phyloP scores from a whole-genome alignment of 1,140 invertebrate genomes.

The Nylanderia fulva region DNA sequence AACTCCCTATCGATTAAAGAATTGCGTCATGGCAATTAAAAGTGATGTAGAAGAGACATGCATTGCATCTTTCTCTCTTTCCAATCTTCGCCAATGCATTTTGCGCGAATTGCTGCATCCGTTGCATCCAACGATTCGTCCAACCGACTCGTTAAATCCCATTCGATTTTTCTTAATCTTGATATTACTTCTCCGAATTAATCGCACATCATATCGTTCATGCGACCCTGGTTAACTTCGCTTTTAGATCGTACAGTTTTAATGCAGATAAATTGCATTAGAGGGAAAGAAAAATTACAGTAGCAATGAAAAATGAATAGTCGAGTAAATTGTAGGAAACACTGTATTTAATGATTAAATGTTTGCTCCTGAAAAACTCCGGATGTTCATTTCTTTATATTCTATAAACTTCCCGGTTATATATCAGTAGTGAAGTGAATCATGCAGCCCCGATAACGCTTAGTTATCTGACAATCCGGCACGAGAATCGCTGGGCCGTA shows the following conservation, averaged over 20 bases:
- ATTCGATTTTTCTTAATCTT: not conserved
- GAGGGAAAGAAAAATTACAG: not conserved
- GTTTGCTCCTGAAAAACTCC: not conserved
- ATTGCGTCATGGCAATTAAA: constrained; percentile 41
- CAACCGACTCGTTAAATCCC: not conserved
- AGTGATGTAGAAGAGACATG: not conserved
- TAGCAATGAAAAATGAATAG: not conserved
- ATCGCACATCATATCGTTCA: not conserved
- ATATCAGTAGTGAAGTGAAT: constrained; percentile 11
- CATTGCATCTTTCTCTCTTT: not conserved
- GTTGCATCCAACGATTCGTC: not conserved
- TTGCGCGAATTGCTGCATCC: constrained; percentile 10
- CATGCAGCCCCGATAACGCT: not conserved
- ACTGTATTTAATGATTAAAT: not conserved
- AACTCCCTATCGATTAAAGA: constrained; percentile 36
- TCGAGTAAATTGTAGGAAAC: not conserved
- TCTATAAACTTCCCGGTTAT: not conserved
- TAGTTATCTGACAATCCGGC: not conserved
- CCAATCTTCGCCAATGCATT: not conserved
- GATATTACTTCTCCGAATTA: constrained; percentile 24
- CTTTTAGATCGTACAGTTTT: not conserved
- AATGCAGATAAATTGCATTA: constrained; percentile 6
- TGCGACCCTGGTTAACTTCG: not conserved
- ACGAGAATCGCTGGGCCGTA: not conserved
- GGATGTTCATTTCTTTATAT: not conserved